Evolutionary conservation across 2,797 vertebrate species (phyloP), one percentile per base, ranked within the genome.

Genomic region (Sebastiscus albofasciatus): DNA sequence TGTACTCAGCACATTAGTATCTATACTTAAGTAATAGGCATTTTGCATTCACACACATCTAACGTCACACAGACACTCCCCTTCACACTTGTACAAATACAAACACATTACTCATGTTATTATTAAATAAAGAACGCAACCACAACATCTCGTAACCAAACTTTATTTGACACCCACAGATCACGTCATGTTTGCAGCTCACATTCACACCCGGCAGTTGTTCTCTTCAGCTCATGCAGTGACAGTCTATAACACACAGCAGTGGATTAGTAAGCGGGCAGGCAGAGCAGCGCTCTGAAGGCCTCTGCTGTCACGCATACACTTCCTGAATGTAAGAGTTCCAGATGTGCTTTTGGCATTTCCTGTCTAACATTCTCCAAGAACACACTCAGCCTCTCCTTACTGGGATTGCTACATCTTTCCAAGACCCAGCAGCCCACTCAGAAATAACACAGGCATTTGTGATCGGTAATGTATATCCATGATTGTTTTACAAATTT

Each of bases 271-370:
- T 75, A 68, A 89, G 78, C 33, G 10, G 67, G 79, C 87, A 87
- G 77, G 78, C 87, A 85, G 81, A 79, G 81, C 77, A 76, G 68
- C 9, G 27, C 75, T 83, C 77, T n/a, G 11, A 89, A 92, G 87
- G 88, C 90, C 89, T 91, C 82, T 12, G 74, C 90, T 94, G 95
- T 95, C 95, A 94, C 90, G 88, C 90, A 91, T 75, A 81, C 83
- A 95, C 93, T 96, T 96, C 94, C 95, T 95, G 93, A 91, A 95
- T 93, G 90, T 93, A 95, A 93, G 91, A 94, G 93, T 94, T 95
- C 95, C 94, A 95, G 95, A 96, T 95, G 95, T 95, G 93, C 93
- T 93, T 93, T 93, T 91, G 94, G 94, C 92, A 95, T 94, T 95
- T 94, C 93, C 95, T 95, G 93, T 91, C 90, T 72, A 78, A 90